Conservation (phyloP, 2,797 vertebrate species). For the Acanthurus leucopareius region DNA sequence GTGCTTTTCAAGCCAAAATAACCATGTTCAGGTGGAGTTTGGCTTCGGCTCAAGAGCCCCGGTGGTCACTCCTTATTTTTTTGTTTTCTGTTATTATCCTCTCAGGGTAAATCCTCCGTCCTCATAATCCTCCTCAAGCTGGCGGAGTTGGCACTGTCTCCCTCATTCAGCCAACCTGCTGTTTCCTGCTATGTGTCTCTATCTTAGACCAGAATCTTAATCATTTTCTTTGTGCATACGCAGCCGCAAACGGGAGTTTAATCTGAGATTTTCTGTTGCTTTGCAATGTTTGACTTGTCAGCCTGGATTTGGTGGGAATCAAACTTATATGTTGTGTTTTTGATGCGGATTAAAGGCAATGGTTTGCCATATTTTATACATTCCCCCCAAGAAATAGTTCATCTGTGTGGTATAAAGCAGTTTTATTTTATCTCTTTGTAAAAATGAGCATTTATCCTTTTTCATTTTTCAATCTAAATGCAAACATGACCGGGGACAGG, state of each 20-base stretch:
- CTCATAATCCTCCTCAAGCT: slow-evolving; percentile 77
- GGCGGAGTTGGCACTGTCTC: slow-evolving; percentile 49
- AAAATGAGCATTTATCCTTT: slow-evolving; percentile 16
- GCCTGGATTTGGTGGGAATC: slow-evolving; percentile 11
- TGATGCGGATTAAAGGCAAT: not conserved
- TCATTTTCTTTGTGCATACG: slow-evolving; percentile 31
- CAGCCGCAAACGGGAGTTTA: slow-evolving; percentile 13
- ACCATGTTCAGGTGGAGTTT: slow-evolving; percentile 14
- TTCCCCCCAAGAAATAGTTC: not conserved
- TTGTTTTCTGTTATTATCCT: slow-evolving; percentile 72
- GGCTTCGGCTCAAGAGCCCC: not conserved
- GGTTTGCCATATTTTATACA: not conserved
- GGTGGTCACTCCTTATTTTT: slow-evolving; percentile 49
- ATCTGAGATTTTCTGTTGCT: slow-evolving; percentile 18
- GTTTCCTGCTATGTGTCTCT: slow-evolving; percentile 5
- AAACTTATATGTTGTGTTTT: slow-evolving; percentile 12
- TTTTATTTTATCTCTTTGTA: slow-evolving; percentile 15
- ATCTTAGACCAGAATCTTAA: slow-evolving; percentile 14
- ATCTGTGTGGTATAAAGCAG: not conserved
- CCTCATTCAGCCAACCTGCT: slow-evolving; percentile 41
- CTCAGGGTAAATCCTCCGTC: slow-evolving; percentile 68
- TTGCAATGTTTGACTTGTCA: slow-evolving; percentile 12
- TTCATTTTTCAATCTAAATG: slow-evolving; percentile 8
- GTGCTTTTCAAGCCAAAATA: slow-evolving; percentile 14
- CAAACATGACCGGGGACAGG: not conserved